Base-by-base conservation (phyloP, 2,888 invertebrate genomes). In the Ornithoptera alexandrae region DNA sequence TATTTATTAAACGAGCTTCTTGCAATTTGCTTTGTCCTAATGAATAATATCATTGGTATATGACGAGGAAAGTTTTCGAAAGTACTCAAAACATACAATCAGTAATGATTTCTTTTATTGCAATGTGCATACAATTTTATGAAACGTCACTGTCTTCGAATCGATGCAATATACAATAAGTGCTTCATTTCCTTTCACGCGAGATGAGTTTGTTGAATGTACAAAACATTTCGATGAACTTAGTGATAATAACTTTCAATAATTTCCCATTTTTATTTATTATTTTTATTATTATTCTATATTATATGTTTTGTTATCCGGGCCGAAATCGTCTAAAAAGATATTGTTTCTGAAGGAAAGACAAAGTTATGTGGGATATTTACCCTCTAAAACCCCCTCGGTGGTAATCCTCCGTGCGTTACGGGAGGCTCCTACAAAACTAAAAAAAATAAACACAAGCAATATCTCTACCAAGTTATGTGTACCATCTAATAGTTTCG, bases 61-160 rank as follows among this genome's bases (percentile, higher is more conserved):
- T 50, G 58, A 63, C 63, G 63, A 64, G 53, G 68, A 65, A 68
- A 68, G 67, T 68, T 62, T 67, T 68, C 67, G 68, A 68, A 69
- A 69, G 69, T 65, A 36, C 58, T 4, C 46, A 57, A 65, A 65
- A 65, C 56, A 20, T 64, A 64, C 50, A n/a, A 68, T 20, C n/a
- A 36, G 64, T 61, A 39, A 64, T 62, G 62, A 65, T 65, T 69
- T 66, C 69, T 66, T 69, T 69, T 66, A 62, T 69, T 65, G 67
- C 67, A 64, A 66, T 59, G 42, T 70, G 70, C 67, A 70, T 70
- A 59, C 65, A 70, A 30, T 58, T 50, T 50, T 42, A 59, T 61
- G 59, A 63, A 36, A 66, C 58, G 63, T 67, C 66, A 63, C 62
- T 18, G 22, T 60, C 22, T 24, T n/a, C 50, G 50, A 56, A 67